These are phyloP conservation scores for Gadus macrocephalus DNA, from an alignment of 2,113 vertebrate species.

Conservation along the genomic window DNA sequence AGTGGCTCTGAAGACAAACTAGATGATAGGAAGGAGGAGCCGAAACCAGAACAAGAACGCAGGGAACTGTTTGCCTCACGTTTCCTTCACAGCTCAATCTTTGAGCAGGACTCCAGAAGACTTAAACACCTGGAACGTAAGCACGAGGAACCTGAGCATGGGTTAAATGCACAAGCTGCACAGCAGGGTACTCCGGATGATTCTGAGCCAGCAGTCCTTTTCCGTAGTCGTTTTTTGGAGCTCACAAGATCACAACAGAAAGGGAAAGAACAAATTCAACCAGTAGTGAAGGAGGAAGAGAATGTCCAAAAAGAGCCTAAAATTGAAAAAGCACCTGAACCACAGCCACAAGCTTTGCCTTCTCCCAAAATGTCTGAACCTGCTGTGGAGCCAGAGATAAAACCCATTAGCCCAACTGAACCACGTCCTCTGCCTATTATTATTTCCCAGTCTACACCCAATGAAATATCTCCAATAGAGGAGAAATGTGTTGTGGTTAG, in stretches of 20 bases:
- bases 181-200: constrained; percentile 78
- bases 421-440: constrained; percentile 40
- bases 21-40: constrained; percentile 92
- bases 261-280: constrained; percentile 78
- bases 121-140: constrained; percentile 91
- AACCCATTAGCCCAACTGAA: constrained; percentile 70
- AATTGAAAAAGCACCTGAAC: constrained; percentile 66
- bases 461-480: constrained; percentile 46
- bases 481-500: constrained; percentile 35
- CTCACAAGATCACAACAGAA: constrained; percentile 81
- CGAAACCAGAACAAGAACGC: constrained; percentile 91
- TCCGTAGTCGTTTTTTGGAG: constrained; percentile 93
- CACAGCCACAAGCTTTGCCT: constrained; percentile 70
- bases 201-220: constrained; percentile 86
- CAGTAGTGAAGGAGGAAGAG: constrained; percentile 75
- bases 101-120: constrained; percentile 93
- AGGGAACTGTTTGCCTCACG: constrained; percentile 94
- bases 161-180: constrained; percentile 69
- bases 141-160: constrained; percentile 84
- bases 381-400: constrained; percentile 44
- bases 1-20: constrained; percentile 92
- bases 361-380: constrained; percentile 51
- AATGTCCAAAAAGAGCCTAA: constrained; percentile 43
- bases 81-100: constrained; percentile 96
- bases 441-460: constrained; percentile 25